These are phyloP conservation scores for Styela clava DNA, from an alignment of 23 tunicate genomes.

Conservation along the genomic window DNA sequence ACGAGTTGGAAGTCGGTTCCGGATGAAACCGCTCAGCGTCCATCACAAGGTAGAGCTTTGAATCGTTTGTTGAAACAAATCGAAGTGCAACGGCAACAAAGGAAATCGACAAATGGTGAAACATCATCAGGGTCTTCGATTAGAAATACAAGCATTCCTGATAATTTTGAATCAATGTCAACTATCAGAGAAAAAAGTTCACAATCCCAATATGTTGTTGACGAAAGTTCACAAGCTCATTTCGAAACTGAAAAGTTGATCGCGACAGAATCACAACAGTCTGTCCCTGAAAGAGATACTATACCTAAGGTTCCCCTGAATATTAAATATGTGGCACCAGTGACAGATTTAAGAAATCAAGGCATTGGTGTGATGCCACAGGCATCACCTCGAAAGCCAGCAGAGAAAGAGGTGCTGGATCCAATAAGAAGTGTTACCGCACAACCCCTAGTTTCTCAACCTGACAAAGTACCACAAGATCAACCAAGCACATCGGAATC, in stretches of 20 bases:
- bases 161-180: background rate
- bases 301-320: background rate
- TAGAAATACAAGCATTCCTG: background rate
- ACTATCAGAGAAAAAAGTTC: background rate
- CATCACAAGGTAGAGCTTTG: background rate
- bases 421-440: background rate
- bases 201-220: background rate
- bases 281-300: background rate
- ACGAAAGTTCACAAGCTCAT: background rate
- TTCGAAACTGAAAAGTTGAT: background rate
- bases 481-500: background rate
- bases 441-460: background rate
- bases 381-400: background rate
- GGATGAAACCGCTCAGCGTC: background rate
- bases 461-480: background rate
- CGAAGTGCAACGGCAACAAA: slow-evolving; percentile 18
- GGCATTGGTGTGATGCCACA: background rate
- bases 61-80: slow-evolving; percentile 19
- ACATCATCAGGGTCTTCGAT: background rate
- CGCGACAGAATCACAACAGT: background rate
- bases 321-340: background rate
- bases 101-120: background rate
- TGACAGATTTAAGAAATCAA: background rate
- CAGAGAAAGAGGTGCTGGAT: background rate
- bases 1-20: background rate